phyloP scores from a whole-genome alignment of 2,888 invertebrate genomes.

The Lasioglossum figueresi region DNA sequence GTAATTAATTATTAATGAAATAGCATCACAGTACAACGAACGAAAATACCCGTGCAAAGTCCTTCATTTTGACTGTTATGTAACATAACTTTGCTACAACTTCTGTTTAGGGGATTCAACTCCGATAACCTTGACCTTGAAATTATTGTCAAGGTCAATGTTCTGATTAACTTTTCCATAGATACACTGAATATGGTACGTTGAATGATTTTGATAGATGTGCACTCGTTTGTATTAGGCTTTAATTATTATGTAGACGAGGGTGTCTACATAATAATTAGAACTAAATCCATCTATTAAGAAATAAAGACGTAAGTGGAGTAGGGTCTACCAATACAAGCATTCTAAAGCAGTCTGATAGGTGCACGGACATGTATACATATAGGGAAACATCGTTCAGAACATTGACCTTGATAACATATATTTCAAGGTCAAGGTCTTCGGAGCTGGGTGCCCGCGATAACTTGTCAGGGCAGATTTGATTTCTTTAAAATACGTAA shows the following conservation, averaged over 20 bases:
- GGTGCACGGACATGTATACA: neutral
- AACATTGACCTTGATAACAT: neutral
- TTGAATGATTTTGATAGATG: no score
- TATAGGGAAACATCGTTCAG: neutral
- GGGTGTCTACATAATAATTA: no score
- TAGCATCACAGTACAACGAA: neutral
- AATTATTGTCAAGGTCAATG: no score
- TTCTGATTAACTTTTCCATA: no score
- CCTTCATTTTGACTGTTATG: neutral
- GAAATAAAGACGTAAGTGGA: neutral
- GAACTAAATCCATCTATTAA: neutral
- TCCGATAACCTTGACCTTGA: no score
- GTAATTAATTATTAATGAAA: neutral
- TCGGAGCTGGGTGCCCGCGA: neutral
- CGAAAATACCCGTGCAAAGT: neutral
- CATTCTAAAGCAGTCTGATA: neutral
- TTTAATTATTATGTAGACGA: no score
- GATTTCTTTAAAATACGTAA: neutral
- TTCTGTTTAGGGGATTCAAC: no score
- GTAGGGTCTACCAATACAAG: neutral
- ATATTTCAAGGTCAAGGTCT: neutral
- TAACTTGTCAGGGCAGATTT: neutral
- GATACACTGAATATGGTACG: no score
- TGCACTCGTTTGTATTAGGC: no score
- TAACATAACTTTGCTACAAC: neutral